Base-by-base conservation (phyloP, 2,888 invertebrate species). In the Caenorhabditis sp. region DNA sequence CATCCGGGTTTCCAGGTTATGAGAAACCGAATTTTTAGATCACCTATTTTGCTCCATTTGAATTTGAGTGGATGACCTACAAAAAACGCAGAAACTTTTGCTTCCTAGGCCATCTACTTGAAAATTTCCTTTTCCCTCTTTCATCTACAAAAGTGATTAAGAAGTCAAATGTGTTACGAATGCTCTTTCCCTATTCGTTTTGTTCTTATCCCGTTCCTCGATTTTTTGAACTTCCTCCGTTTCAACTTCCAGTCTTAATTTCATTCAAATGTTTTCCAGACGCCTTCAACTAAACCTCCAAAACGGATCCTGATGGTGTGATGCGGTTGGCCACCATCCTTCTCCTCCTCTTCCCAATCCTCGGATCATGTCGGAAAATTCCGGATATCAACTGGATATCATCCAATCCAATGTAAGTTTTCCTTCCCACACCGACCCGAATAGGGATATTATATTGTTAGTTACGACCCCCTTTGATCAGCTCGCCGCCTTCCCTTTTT, bases 301-400 rank as follows among this genome's bases (percentile, higher is more conserved):
- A n/a, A n/a, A n/a, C n/a, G n/a, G 19, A 59, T 77, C 79, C 70
- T 64, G 70, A 79, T 79, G 79, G 79, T 79, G 63, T 56, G 79
- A 79, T 79, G 79, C 79, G 44, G 70, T 68, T 76, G 56, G 24
- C 38, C 49, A 59, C 41, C 5, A 47, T 68, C 51, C 38, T 70
- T 28, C 38, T 69, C 54, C 47, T 72, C 35, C 79, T 79, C n/a
- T 56, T 79, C n/a, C 63, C 79, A n/a, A 10, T 70, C 14, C 35
- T 64, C 16, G 70, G 63, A n/a, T 56, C 54, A 44, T 19, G 54
- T 10, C 63, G 79, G 22, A 79, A 79, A 64, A 79, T 79, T 35
- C 79, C 79, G 19, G 79, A 79, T 70, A 79, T 79, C 56, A 79
- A 79, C 56, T 79, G 79, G 79, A 54, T 70, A 24, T 79, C 79